Base-by-base conservation (phyloP, 2,113 vertebrate genomes). In the Herpailurus yagouaroundi region DNA sequence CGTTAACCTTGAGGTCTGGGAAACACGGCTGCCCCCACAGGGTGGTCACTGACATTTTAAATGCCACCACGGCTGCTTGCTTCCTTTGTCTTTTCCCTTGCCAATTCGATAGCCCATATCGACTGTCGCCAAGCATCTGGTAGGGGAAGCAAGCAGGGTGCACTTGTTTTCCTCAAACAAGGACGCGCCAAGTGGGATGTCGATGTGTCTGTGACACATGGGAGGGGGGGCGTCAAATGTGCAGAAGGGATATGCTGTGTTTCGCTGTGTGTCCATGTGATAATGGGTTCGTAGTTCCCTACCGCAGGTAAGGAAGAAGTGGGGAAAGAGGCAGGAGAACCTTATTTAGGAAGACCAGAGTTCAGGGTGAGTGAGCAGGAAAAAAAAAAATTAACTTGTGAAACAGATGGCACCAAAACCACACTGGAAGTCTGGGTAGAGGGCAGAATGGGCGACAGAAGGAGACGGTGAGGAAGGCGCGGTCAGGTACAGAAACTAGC, bases 331-430 rank as follows among this genome's bases (percentile, higher is more conserved):
- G 25, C 21, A 57, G 79, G 4, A 8, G 23, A 80, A n/a, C 5
- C 36, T 92, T 41, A 68, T 60, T 85, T 10, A 66, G 23, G 81
- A n/a, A 94, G 41, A 93, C 4, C 7, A 41, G 41, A 50, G 50
- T 29, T 87, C 57, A 38, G 84, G 64, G 41, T 27, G 86, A 77
- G 38, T 68, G 83, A 80, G 63, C 73, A 89, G 52, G 68, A 94
- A 86, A 82, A 36, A 23, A 89, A 85, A 36, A 90, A 80, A 87
- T 55, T 2, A 63, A 41, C 41, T 27, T 69, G 38, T 14, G 60
- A 84, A 86, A 36, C 41, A 48, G 60, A 50, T 7, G 48, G 8
- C 36, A 94, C 16, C 21, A 68, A 93, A 81, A n/a, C 69, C 41
- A 7, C 5, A 12, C 29, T 33, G 0, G 6, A 5, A 5, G 13